phyloP scores from a whole-genome alignment of 2,888 invertebrate species.

The Cheilosia vulpina region DNA sequence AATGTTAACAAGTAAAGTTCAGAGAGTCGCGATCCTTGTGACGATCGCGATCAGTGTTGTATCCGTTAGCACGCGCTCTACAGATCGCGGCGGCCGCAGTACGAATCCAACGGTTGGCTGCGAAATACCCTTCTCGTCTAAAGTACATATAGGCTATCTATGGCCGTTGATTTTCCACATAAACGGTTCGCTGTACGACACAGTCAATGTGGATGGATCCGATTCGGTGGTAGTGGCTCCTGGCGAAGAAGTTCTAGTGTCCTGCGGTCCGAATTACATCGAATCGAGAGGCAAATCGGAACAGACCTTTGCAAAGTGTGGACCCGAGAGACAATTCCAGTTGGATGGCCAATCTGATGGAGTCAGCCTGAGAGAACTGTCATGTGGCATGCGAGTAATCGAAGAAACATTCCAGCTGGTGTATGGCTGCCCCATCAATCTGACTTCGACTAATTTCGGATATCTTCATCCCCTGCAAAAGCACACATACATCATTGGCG shows the following conservation, averaged over 20 bases:
- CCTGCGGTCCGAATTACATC: conserved; percentile 77
- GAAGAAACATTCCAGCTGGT: conserved; percentile 77
- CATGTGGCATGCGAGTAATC: conserved; percentile 78
- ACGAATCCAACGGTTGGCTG: conserved; percentile 36
- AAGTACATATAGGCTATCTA: conserved; percentile 69
- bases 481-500: conserved; percentile 77
- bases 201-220: conserved; percentile 33
- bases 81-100: not conserved
- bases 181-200: conserved; percentile 71
- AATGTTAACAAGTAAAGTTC: conserved; percentile 65
- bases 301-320: conserved; percentile 68
- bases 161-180: conserved; percentile 75
- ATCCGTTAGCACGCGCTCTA: conserved; percentile 22
- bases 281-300: conserved; percentile 63
- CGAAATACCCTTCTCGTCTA: conserved; percentile 72
- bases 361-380: conserved; percentile 69
- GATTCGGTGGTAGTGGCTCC: conserved; percentile 52
- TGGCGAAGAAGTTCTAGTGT: conserved; percentile 71
- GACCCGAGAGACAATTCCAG: conserved; percentile 63
- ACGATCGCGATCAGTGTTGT: conserved; percentile 36
- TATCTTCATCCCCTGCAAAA: conserved; percentile 78
- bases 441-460: conserved; percentile 77
- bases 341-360: conserved; percentile 31
- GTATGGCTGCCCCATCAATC: conserved; percentile 76
- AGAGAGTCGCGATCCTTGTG: conserved; percentile 37